A percentile compares a stretch with the other conserved stretches of the same genome.
Conservation (phyloP, 2,113 vertebrate species). For the Chascanopsetta lugubris region DNA sequence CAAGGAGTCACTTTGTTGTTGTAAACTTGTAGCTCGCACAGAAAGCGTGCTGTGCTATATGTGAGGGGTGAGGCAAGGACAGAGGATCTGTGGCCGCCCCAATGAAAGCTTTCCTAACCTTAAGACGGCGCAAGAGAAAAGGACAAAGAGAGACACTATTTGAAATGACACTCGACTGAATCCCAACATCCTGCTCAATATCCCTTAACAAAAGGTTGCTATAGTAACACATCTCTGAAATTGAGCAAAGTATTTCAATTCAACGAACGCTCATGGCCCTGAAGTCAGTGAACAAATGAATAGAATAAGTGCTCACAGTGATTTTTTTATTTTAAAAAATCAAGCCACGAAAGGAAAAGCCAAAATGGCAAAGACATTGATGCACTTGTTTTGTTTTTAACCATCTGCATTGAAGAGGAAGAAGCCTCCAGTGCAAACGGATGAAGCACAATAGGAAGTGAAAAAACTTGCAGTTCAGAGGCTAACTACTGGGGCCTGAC, state of each 20-base stretch:
- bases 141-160: conserved; percentile 59
- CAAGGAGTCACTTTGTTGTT: conserved; percentile 51
- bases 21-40: conserved; percentile 36
- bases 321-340: conserved; percentile 19
- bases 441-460: no score
- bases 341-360: not conserved
- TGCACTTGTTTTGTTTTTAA: not conserved
- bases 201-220: conserved; percentile 84
- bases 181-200: conserved; percentile 83
- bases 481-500: no score
- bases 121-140: conserved; percentile 13
- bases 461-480: no score
- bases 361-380: not conserved
- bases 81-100: conserved; percentile 57
- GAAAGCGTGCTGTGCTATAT: not conserved
- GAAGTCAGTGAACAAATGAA: conserved; percentile 23
- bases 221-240: conserved; percentile 81
- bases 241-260: conserved; percentile 16
- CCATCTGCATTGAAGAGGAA: not conserved
- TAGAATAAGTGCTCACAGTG: not conserved
- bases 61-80: conserved; percentile 28
- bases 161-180: conserved; percentile 85
- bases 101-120: conserved; percentile 28
- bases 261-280: not conserved
- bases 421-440: no score